These are phyloP conservation scores for Thyatira batis DNA, from an alignment of 2,888 invertebrate species.

Conservation along the genomic window DNA sequence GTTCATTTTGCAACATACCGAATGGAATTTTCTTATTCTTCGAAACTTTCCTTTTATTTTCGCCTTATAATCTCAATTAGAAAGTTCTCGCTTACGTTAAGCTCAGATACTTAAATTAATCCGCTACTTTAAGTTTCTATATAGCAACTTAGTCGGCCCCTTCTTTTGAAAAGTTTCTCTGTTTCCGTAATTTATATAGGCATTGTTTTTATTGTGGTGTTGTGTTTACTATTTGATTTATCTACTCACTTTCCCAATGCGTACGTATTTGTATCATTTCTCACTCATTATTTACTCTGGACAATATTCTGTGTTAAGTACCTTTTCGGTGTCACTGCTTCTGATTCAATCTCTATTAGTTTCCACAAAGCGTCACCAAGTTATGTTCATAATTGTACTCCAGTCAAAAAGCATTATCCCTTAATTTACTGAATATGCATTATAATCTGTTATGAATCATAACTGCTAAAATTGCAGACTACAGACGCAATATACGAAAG, in stretches of 20 bases:
- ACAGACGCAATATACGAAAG: background rate
- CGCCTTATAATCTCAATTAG: constrained; percentile 52
- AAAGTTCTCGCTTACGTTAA: constrained; percentile 40
- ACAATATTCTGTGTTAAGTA: too few species aligned
- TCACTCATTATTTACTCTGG: too few species aligned
- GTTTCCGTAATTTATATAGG: background rate
- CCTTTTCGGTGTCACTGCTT: too few species aligned
- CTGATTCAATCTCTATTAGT: too few species aligned
- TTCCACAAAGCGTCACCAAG: too few species aligned
- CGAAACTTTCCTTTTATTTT: constrained; percentile 33
- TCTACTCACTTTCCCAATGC: too few species aligned
- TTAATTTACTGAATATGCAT: background rate
- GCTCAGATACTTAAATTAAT: constrained; percentile 39
- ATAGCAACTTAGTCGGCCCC: background rate
- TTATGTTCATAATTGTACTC: too few species aligned
- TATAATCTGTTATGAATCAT: background rate
- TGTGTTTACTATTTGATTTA: background rate
- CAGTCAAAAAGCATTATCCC: background rate
- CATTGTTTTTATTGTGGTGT: background rate
- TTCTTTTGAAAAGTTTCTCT: background rate
- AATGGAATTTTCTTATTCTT: constrained; percentile 9
- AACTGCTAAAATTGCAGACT: background rate
- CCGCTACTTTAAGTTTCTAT: constrained; percentile 16
- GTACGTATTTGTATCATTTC: background rate
- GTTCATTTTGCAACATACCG: constrained; percentile 1